Evolutionary conservation across 2,797 vertebrate genomes (phyloP).

Genomic region (Anisognathus igniventris): DNA sequence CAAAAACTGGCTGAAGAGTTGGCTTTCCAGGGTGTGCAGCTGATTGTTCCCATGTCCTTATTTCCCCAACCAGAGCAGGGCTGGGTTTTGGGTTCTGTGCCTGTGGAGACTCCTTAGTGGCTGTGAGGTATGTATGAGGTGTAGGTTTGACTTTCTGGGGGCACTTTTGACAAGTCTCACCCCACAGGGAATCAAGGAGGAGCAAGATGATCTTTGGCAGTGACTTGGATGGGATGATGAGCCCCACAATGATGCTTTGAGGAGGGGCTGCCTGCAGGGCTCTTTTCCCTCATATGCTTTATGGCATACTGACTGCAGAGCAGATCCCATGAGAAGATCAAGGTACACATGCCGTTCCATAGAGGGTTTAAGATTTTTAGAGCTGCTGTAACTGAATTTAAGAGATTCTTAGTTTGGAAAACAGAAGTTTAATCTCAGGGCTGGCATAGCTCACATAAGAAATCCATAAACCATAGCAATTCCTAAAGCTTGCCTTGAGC

Average conservation of each 20-base stretch:
- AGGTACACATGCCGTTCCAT: background rate
- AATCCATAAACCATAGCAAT: background rate
- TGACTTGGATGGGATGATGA: background rate
- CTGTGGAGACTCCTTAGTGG: background rate
- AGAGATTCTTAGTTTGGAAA: background rate
- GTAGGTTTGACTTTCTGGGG: background rate
- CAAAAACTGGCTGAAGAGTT: background rate
- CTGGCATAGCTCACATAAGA: background rate
- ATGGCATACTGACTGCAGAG: background rate
- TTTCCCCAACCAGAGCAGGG: background rate
- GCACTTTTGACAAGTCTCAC: accelerated
- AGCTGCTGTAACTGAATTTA: background rate
- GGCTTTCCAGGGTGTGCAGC: background rate
- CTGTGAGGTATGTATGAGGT: accelerated
- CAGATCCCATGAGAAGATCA: background rate
- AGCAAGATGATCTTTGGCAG: background rate
- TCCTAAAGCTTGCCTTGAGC: background rate
- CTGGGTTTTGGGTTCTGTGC: background rate
- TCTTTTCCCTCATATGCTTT: background rate
- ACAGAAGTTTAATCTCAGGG: background rate
- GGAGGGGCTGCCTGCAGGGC: background rate
- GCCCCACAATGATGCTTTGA: background rate
- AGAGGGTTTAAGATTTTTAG: background rate
- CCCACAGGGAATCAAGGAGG: background rate
- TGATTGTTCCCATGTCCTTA: background rate